Base-by-base conservation (phyloP, 2,113 vertebrate genomes). In the Apodemus sylvaticus region DNA sequence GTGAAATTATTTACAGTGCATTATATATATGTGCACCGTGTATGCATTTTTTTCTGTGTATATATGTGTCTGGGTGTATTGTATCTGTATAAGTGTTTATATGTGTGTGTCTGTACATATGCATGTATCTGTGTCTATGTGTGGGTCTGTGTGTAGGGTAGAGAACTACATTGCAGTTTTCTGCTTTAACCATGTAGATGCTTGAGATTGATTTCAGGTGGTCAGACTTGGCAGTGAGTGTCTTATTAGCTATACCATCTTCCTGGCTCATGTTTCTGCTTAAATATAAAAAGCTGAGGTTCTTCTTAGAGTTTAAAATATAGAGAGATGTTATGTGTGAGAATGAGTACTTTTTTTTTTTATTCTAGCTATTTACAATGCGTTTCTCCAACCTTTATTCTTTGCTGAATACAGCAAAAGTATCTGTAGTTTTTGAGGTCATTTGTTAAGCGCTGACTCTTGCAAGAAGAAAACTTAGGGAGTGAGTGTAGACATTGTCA, bases 371-470 rank as follows among this genome's bases (percentile, higher is more conserved):
- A 81, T 94, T 55, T 96, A 0, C 71, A 83, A 19, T 82, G 79
- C 55, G 64, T 89, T 94, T 51, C 87, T 95, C 4, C 45, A 94
- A 53, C 26, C 22, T 89, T 78, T 96, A 55, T 93, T 95, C 81
- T 90, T 97, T 97, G 96, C 97, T 97, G 97, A 97, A 91, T 93
- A 20, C 26, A 96, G 95, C 97, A 96, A 73, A 96, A 73, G 71
- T 94, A 17, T 95, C 9, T 93, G 89, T 94, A 74, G 82, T 97
- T 90, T 96, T 60, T 88, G 89, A 96, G 71, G 78, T 97, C 92
- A 31, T 88, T n/a, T 78, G 24, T 42, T 96, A 95, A 95, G 68
- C 97, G 96, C 98, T 97, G 95, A 97, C 95, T 95, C 74, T 64
- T 96, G 53, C 90, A 97, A 92, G 95, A 97, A 95, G 78, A 92